These are phyloP conservation scores for Meloidogyne exigua DNA, from an alignment of 1,140 invertebrate genomes.

Conservation along the genomic window DNA sequence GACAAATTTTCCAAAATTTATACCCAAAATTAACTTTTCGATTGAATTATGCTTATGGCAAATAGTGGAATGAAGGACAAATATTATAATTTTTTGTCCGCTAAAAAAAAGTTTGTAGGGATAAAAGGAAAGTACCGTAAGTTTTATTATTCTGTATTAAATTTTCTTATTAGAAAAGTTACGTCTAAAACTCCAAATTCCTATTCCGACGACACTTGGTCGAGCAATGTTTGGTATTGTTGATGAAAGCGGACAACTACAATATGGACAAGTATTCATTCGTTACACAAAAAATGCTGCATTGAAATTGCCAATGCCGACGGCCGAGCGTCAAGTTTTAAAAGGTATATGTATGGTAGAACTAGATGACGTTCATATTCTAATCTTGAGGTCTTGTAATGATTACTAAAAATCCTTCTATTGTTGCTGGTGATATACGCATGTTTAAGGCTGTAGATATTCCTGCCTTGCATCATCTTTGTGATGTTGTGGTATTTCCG, in stretches of 20 bases:
- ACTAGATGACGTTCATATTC: constrained; percentile 7
- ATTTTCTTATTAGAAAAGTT: constrained; percentile 35
- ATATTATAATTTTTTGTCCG: too few species aligned
- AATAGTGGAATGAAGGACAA: too few species aligned
- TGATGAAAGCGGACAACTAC: constrained; percentile 62
- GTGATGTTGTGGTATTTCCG: constrained; percentile 66
- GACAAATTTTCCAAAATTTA: too few species aligned
- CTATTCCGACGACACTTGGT: constrained; percentile 57
- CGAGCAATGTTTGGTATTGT: constrained; percentile 65
- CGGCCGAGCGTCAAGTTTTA: constrained; percentile 33
- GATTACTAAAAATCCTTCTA: constrained; percentile 66
- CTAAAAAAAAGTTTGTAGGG: too few species aligned
- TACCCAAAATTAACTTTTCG: too few species aligned
- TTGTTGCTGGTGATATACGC: constrained; percentile 65
- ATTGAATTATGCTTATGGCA: too few species aligned
- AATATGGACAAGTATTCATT: constrained; percentile 65
- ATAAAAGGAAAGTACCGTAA: too few species aligned
- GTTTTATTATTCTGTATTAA: not conserved
- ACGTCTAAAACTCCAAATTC: constrained; percentile 55
- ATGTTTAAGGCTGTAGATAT: constrained; percentile 64
- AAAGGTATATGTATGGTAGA: constrained; percentile 20
- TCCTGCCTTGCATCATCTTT: constrained; percentile 63
- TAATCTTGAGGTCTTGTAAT: constrained; percentile 50
- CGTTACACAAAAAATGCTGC: constrained; percentile 55
- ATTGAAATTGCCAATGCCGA: constrained; percentile 30